These are phyloP conservation scores for Toxotes chatareus DNA, from an alignment of 2,113 vertebrate genomes.

Conservation along the genomic window DNA sequence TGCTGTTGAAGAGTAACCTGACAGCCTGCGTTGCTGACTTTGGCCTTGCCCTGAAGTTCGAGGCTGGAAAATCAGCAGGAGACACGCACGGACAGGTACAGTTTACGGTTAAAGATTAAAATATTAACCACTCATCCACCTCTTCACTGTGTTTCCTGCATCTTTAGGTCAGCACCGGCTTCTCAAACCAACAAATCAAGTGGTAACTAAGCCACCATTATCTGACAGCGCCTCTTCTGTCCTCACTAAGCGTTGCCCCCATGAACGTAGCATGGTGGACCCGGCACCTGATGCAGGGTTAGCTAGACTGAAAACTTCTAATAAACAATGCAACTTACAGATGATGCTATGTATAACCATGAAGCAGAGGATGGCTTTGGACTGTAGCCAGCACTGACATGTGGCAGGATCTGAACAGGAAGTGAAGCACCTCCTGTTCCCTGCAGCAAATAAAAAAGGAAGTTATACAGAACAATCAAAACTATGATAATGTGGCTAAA, in stretches of 20 bases:
- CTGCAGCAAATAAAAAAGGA: no score
- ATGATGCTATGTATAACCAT: no score
- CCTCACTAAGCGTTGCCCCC: no score
- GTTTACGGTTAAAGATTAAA: neutral
- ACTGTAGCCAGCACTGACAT: no score
- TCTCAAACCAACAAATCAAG: neutral
- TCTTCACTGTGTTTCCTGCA: neutral
- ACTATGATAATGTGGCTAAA: neutral
- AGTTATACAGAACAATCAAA: neutral
- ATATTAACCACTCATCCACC: neutral
- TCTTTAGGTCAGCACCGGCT: neutral
- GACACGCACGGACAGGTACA: conserved; percentile 95
- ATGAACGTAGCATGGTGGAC: no score
- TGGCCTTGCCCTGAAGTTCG: conserved; percentile 96
- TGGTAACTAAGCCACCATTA: no score
- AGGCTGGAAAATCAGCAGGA: conserved; percentile 96
- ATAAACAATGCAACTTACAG: no score
- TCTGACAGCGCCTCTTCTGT: neutral
- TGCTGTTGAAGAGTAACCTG: conserved; percentile 95
- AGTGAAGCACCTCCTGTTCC: no score
- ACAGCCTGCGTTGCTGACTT: conserved; percentile 97
- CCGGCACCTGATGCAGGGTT: no score
- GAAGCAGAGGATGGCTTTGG: no score
- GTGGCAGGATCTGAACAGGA: no score
- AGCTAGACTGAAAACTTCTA: no score